Percentiles rank a stretch among this genome's conserved stretches.
phyloP scores from a whole-genome alignment of 2,888 invertebrate genomes.

The Sminthurinus aureus region DNA sequence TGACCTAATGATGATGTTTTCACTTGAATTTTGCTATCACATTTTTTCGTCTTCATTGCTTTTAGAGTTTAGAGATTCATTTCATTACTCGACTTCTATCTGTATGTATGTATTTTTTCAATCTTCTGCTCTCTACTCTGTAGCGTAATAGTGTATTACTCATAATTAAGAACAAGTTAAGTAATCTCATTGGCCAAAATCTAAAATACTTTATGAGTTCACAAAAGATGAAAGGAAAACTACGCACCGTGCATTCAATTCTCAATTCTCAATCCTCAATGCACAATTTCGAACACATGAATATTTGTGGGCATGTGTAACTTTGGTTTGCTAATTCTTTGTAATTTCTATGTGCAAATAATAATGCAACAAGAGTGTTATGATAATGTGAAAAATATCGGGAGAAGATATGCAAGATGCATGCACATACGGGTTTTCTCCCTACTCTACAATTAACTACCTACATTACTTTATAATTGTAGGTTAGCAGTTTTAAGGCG shows the following conservation, averaged over 20 bases:
- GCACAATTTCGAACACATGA: too few species aligned
- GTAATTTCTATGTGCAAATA: too few species aligned
- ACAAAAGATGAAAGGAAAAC: neutral
- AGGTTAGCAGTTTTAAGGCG: neutral
- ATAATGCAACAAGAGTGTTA: too few species aligned
- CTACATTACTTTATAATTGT: neutral
- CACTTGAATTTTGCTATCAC: neutral
- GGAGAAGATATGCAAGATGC: neutral
- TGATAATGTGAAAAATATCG: too few species aligned
- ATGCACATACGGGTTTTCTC: neutral
- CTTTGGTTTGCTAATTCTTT: too few species aligned
- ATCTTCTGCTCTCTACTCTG: neutral
- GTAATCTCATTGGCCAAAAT: neutral
- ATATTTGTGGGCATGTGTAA: too few species aligned
- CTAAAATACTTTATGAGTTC: neutral
- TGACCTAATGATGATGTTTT: neutral
- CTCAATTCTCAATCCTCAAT: too few species aligned
- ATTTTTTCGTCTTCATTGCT: conserved; percentile 8
- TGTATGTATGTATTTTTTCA: neutral
- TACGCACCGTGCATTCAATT: conserved; percentile 3
- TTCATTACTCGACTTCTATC: neutral
- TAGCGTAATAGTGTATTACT: neutral
- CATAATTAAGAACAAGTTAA: neutral
- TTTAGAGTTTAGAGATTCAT: neutral
- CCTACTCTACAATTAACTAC: neutral